Conservation (phyloP, 2,888 invertebrate species). For the Acleris literana region DNA sequence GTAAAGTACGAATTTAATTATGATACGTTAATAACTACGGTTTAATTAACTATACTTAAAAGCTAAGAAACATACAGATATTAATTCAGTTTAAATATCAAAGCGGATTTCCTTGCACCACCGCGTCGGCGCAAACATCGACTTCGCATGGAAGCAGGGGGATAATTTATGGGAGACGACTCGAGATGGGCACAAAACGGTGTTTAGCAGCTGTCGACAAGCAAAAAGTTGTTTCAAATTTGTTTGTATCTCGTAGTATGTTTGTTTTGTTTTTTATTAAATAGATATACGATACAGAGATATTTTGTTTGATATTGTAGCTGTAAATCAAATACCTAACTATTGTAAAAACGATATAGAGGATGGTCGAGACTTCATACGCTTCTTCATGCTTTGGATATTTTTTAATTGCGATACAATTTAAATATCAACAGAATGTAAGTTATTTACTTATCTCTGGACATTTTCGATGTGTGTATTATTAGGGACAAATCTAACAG, state of each 20-base stretch:
- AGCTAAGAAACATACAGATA: neutral
- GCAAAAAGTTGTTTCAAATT: constrained; percentile 36
- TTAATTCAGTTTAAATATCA: neutral
- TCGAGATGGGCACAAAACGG: constrained; percentile 53
- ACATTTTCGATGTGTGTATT: too few species aligned
- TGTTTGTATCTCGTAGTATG: constrained; percentile 17
- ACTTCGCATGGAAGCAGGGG: constrained; percentile 56
- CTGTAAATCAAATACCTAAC: too few species aligned
- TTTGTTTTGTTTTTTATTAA: constrained; percentile 7
- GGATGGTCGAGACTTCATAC: too few species aligned
- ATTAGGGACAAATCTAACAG: too few species aligned
- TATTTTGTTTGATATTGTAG: too few species aligned
- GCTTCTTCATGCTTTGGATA: too few species aligned
- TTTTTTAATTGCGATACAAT: too few species aligned
- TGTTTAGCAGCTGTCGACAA: constrained; percentile 40
- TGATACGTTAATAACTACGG: too few species aligned
- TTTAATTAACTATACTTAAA: neutral
- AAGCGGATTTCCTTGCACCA: constrained; percentile 42
- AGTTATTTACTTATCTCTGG: too few species aligned
- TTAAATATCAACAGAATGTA: too few species aligned
- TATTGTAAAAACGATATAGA: too few species aligned
- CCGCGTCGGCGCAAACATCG: constrained; percentile 41
- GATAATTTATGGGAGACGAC: constrained; percentile 63
- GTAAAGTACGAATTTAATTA: too few species aligned
- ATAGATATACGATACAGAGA: neutral